A percentile compares a stretch with the other conserved stretches of the same genome.
Conservation (phyloP, 1,140 invertebrate species). For the Drosophila sulfurigaster region DNA sequence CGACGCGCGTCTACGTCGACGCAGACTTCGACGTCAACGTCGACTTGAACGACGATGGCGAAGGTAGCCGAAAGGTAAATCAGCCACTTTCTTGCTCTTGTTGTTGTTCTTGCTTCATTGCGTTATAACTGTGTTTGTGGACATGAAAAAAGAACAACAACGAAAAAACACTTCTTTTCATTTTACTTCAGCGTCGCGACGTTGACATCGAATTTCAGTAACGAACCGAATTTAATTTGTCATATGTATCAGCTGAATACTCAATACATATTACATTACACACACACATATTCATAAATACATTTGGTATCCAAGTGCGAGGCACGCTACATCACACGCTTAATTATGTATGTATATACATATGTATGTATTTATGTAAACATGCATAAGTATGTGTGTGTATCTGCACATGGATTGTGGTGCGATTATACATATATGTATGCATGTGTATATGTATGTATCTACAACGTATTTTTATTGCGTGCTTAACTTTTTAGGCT, state of each 20-base stretch:
- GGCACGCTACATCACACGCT: conserved; percentile 36
- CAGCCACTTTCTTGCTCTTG: conserved; percentile 44
- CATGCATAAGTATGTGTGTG: conserved; percentile 5
- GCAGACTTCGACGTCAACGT: conserved; percentile 2
- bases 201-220: conserved; percentile 36
- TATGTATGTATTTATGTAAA: conserved; percentile 37
- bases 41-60: conserved; percentile 12
- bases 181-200: conserved; percentile 40
- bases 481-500: conserved; percentile 36
- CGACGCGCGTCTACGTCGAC: conserved; percentile 11
- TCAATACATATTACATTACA: conserved; percentile 29
- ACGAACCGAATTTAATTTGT: conserved; percentile 62
- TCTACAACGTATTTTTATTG: conserved; percentile 44
- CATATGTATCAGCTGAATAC: conserved; percentile 35
- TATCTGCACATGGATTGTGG: conserved; percentile 31
- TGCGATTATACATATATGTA: conserved; percentile 30
- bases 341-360: conserved; percentile 45
- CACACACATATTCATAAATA: conserved; percentile 7
- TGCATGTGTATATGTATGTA: conserved; percentile 30
- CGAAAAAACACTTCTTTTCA: conserved; percentile 36
- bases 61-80: conserved; percentile 60
- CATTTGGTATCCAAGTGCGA: conserved; percentile 16
- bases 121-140: conserved; percentile 50
- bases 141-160: not conserved
- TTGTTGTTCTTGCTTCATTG: conserved; percentile 50